Conservation (phyloP, 2,797 vertebrate species). For the Spea hammondii region DNA sequence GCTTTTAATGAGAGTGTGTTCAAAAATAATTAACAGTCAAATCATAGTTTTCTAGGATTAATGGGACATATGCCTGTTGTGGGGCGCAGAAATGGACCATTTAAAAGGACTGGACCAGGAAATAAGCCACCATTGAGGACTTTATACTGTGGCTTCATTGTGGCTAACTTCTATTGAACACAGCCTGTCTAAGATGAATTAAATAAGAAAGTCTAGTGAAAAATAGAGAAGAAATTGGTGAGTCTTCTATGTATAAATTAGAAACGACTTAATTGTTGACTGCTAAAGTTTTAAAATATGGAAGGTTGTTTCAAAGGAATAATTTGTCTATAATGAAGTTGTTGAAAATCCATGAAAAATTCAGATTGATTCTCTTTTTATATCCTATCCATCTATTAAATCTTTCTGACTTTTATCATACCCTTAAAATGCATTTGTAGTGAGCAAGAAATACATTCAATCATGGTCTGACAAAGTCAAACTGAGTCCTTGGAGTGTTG, state of each 20-base stretch:
- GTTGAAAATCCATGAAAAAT: constrained; percentile 47
- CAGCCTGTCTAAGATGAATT: too few relatives aligned
- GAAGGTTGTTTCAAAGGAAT: constrained; percentile 42
- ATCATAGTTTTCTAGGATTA: too few relatives aligned
- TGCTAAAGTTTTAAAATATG: constrained; percentile 27
- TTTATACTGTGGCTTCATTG: too few relatives aligned
- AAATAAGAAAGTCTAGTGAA: too few relatives aligned
- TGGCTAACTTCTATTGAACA: too few relatives aligned
- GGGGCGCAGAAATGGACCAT: too few relatives aligned
- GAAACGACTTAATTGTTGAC: constrained; percentile 18
- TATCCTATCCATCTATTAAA: constrained; percentile 44
- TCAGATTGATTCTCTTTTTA: constrained; percentile 41
- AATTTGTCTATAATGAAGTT: constrained; percentile 46
- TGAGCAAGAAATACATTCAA: constrained; percentile 35
- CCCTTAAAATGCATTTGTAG: constrained; percentile 36
- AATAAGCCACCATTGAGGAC: too few relatives aligned
- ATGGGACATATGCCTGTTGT: too few relatives aligned
- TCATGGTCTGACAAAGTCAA: constrained; percentile 34
- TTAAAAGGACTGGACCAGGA: too few relatives aligned
- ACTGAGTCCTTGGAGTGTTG: constrained; percentile 42
- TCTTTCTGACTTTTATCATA: constrained; percentile 52
- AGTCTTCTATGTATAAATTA: background rate
- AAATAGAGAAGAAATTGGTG: too few relatives aligned
- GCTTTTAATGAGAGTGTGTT: too few relatives aligned
- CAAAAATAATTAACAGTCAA: too few relatives aligned